Base-by-base conservation (phyloP, 2,113 vertebrate genomes). In the Melanerpes formicivorus region DNA sequence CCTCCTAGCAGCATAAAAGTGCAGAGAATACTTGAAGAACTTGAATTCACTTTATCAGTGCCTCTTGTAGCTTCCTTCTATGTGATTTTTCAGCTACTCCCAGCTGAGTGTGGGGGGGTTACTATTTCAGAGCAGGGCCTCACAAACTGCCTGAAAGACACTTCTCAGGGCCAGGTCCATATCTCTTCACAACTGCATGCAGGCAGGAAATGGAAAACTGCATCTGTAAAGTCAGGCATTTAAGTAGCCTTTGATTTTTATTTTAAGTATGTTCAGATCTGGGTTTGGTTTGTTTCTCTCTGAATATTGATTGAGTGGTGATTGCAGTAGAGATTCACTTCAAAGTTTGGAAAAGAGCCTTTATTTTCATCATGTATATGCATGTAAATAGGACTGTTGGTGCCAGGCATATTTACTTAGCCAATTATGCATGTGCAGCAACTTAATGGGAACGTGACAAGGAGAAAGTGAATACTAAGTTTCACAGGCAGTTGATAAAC, bases 231-330 rank as follows among this genome's bases (percentile, higher is more conserved):
- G 29, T 25, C 52, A 70, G 13, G 40, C 2, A 0, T 29, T 82
- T 54, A 54, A 84, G 11, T 19, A 60, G 34, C 55, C 14, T 30
- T 30, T 56, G 30, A 17, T 5, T 37, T 76, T 82, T 48, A 30
- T 59, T 89, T 72, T 71, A 46, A 69, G 4, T 70, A 16, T 40
- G 22, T 84, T 92, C 29, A 4, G 74, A 27, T 55, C 81, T 93
- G 84, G 29, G 34, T 93, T 88, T 19, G 18, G 30, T 89, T 90
- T 85, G 18, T 80, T 92, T 59, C 50, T 74, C 56, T 80, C 73
- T 67, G 89, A 82, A 71, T 82, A 87, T 90, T 89, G 91, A 90
- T 74, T 90, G 80, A 82, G 54, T 78, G 42, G 29, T 84, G 84
- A 40, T 62, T 88, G 65, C 64, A 55, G 56, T 63, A 82, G 19